Percentiles rank a stretch among this genome's conserved stretches.
phyloP scores from a whole-genome alignment of 2,797 vertebrate species.

The Sebastes melanostomus region DNA sequence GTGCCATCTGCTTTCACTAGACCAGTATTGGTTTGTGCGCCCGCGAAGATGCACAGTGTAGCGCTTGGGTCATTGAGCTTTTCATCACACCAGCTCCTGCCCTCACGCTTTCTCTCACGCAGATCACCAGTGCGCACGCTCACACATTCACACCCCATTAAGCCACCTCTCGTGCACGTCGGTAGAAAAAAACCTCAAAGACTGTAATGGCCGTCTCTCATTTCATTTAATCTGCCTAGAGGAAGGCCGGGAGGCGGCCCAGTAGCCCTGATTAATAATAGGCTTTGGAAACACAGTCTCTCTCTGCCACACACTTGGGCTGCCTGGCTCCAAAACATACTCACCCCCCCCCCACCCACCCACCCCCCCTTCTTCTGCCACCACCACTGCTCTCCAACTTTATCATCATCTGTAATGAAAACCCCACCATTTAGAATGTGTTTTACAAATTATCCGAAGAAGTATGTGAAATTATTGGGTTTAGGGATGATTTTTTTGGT shows the following conservation, averaged over 20 bases:
- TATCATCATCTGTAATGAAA: constrained; percentile 67
- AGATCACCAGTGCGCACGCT: constrained; percentile 11
- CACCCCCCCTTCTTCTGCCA: neutral
- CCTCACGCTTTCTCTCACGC: constrained; percentile 18
- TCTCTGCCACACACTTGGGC: constrained; percentile 62
- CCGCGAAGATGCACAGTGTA: constrained; percentile 30
- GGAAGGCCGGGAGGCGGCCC: constrained; percentile 77
- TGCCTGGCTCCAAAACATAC: constrained; percentile 61
- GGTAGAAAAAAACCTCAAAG: constrained; percentile 69
- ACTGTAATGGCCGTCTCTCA: constrained; percentile 80
- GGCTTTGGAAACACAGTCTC: constrained; percentile 71
- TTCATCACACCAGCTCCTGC: constrained; percentile 32
- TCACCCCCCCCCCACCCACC: neutral
- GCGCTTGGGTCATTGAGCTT: constrained; percentile 44
- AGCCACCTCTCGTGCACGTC: constrained; percentile 59
- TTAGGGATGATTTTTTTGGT: constrained; percentile 16
- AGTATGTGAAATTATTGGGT: constrained; percentile 35
- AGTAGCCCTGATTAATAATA: constrained; percentile 82
- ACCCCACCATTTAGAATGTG: constrained; percentile 67
- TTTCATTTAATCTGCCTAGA: constrained; percentile 83
- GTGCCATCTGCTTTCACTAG: constrained; percentile 40
- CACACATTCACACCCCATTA: constrained; percentile 61
- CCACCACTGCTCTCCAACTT: constrained; percentile 55
- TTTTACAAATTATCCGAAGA: constrained; percentile 69
- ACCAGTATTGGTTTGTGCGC: constrained; percentile 20